Percentiles rank a stretch among this genome's conserved stretches.
Conservation (phyloP, 2,113 vertebrate genomes). For the Heterochromis multidens region DNA sequence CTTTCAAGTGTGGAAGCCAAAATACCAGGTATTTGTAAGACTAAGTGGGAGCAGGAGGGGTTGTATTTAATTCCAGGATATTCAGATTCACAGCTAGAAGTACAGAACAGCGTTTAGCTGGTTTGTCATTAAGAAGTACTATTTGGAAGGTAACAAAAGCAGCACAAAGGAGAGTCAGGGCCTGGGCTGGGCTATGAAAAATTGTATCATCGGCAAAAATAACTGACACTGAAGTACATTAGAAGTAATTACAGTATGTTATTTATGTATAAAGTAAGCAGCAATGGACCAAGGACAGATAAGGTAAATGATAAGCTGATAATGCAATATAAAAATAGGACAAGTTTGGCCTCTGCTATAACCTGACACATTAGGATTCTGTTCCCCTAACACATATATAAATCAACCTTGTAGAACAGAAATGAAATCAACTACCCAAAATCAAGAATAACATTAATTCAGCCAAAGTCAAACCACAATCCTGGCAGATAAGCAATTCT, state of each 20-base stretch:
- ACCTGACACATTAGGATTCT: neutral
- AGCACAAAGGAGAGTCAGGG: neutral
- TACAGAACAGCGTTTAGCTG: neutral
- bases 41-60: neutral
- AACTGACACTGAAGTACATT: neutral
- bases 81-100: neutral
- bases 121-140: neutral
- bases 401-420: neutral
- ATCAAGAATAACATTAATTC: neutral
- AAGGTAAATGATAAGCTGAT: neutral
- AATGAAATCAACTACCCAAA: neutral
- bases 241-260: neutral
- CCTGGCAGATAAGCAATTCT: neutral
- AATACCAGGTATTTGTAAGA: neutral
- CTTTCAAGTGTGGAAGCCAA: neutral
- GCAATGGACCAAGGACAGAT: neutral
- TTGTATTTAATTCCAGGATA: neutral
- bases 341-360: neutral
- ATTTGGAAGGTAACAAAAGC: neutral
- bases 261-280: neutral
- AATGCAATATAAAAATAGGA: neutral
- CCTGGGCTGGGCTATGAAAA: neutral
- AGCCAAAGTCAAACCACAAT: neutral
- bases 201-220: too few species aligned
- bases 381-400: fast-evolving